Evolutionary conservation across 2,888 invertebrate genomes (phyloP).

Genomic region (Thera britannica): DNA sequence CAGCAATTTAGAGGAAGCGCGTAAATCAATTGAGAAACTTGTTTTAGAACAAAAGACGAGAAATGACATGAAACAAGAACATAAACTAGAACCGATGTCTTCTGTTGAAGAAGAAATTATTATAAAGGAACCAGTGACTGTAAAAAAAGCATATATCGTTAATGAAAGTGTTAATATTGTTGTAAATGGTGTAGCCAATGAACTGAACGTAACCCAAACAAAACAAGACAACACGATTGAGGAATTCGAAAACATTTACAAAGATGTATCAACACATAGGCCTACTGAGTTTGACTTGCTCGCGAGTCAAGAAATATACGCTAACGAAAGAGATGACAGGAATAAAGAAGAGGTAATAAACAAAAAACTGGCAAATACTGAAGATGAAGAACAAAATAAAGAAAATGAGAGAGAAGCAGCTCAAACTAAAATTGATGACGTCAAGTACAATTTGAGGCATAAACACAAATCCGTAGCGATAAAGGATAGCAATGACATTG

Average conservation of each 20-base stretch:
- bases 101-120: slow-evolving; percentile 27
- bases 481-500: slow-evolving; percentile 33
- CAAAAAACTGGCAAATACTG: slow-evolving; percentile 23
- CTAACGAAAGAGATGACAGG: slow-evolving; percentile 10
- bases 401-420: slow-evolving; percentile 5
- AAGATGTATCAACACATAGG: slow-evolving; percentile 63
- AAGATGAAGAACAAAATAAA: slow-evolving; percentile 27
- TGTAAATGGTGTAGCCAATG: slow-evolving; percentile 33
- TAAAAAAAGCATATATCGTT: slow-evolving; percentile 12
- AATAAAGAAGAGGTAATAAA: slow-evolving; percentile 21
- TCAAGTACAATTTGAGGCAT: slow-evolving; percentile 66
- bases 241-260: slow-evolving; percentile 73
- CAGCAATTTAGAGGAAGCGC: slow-evolving; percentile 42
- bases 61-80: slow-evolving; percentile 37
- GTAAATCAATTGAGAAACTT: slow-evolving; percentile 53
- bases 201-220: slow-evolving; percentile 34
- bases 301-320: slow-evolving; percentile 41
- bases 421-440: slow-evolving; percentile 34
- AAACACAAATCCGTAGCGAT: slow-evolving; percentile 36
- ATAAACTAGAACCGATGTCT: slow-evolving; percentile 35
- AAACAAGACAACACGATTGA: slow-evolving; percentile 62
- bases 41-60: slow-evolving; percentile 47
- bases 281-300: slow-evolving; percentile 72
- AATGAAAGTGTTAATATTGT: slow-evolving; percentile 26
- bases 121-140: slow-evolving; percentile 20